Evolutionary conservation across 2,113 vertebrate genomes (phyloP), one percentile per base, ranked within the genome.

Genomic region (Corydoras maculifer): DNA sequence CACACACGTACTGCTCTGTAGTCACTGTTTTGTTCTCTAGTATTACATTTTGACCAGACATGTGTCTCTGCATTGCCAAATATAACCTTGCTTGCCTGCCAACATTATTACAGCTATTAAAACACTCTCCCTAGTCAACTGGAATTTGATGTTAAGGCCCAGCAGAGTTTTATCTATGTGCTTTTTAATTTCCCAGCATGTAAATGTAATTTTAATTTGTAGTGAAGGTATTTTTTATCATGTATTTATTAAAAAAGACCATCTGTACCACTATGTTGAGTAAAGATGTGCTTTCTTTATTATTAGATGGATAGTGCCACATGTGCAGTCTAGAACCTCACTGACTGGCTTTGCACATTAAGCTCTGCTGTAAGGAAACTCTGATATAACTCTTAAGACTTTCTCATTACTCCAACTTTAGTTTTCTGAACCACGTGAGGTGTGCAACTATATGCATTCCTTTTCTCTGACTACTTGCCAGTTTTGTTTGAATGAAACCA

Each of bases 401-500:
- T 57, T 43, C 8, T 73, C 55, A 60, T 78, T 30, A 61, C 65
- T 57, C 53, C 60, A 69, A 64, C 60, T 68, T 9, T 25, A 65
- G 25, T 29, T 61, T 55, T 53, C 51, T 54, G 31, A 70, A 49
- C 30, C 51, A 62, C 60, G 12, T 35, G 9, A 30, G 1, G 14
- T 72, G 71, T 69, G 58, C 13, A 70, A 58, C 67, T 30, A 18
- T 48, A 43, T 31, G 55, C 43, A 14, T 61, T 43, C 35, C 58
- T 10, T 3, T 43, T 55, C 48, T 32, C 25, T 3, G 8, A 8
- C 29, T 76, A 35, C 4, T 31, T 25, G 75, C 58, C 69, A 29
- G 14, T 35, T 62, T 31, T 43, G 6, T 48, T 55, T 70, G 79
- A 85, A 75, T 81, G 69, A 72, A 84, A 83, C 79, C 86, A 87